Base-by-base conservation (phyloP, 1,140 invertebrate genomes). In the Cheumatopsyche charites region DNA sequence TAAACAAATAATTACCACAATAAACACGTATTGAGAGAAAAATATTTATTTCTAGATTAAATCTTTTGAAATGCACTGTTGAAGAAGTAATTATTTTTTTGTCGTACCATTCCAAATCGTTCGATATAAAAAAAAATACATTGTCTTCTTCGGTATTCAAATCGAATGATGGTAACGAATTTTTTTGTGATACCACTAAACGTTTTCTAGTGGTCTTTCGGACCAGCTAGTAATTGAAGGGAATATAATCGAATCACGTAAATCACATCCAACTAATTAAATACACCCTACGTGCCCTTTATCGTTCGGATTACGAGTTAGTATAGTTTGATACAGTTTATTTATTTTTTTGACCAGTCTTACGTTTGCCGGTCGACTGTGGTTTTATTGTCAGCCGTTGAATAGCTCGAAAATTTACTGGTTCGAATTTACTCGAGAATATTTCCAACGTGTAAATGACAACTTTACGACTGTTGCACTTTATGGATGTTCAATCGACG, bases 191-290 rank as follows among this genome's bases (percentile, higher is more conserved):
- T 4, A 36, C 29, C 29, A 36, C 29, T 36, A 36, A 36, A 36
- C 29, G 29, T 36, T 36, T 36, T 36, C 29, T 36, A 36, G 29
- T 36, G 29, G 29, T 36, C 62, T 63, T 42, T 63, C 26, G 41
- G 61, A 23, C n/a, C 11, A 15, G 17, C 52, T 21, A 41, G 19
- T 71, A 70, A 70, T 71, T 74, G 69, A 74, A 71, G 43, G 25
- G 63, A 75, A 72, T 9, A 36, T 72, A 72, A 75, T 75, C 67
- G 62, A 72, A 75, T 75, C 74, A 75, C 74, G 74, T 75, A 75
- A 75, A 72, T 72, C 74, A 62, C 67, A 70, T 65, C 45, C 41
- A 70, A 72, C 69, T 75, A 75, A 72, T 75, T 75, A 75, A 75
- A 72, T 67, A 72, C 19, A 25, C 9, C 17, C 67, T 72, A 75